Evolutionary conservation across 2,113 vertebrate species (phyloP).

Genomic region (Scortum barcoo): DNA sequence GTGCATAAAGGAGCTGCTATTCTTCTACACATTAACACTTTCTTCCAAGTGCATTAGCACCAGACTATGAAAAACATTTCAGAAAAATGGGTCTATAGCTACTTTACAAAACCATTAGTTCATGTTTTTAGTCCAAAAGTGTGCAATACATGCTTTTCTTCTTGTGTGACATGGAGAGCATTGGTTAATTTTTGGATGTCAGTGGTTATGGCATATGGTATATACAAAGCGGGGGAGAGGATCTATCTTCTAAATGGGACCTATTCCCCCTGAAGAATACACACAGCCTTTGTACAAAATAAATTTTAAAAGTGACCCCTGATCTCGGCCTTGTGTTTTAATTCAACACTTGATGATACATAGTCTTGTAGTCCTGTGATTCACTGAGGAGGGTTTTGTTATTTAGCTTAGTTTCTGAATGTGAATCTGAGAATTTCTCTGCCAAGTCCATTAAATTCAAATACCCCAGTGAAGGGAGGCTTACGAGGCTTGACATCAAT

Average conservation of each 20-base stretch:
- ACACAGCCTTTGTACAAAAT: background rate
- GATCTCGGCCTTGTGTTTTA: background rate
- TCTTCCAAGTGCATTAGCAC: conserved; percentile 27
- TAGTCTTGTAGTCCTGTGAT: background rate
- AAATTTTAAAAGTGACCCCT: background rate
- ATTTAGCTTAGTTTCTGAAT: background rate
- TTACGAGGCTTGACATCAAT: conserved; percentile 11
- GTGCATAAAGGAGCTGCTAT: conserved; percentile 38
- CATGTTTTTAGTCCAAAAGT: conserved; percentile 20
- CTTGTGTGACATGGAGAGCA: background rate
- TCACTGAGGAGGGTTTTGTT: background rate
- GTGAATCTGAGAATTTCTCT: background rate
- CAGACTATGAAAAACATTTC: conserved; percentile 9
- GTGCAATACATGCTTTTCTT: background rate
- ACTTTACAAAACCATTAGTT: conserved; percentile 16
- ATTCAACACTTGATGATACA: background rate
- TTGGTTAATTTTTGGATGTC: background rate
- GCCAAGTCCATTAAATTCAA: conserved; percentile 21
- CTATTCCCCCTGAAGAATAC: background rate
- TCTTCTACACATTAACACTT: conserved; percentile 39
- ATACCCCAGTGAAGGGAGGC: conserved; percentile 1
- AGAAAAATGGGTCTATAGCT: conserved; percentile 13
- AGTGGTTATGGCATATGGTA: background rate
- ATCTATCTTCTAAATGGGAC: background rate
- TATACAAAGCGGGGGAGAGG: background rate